Conservation (phyloP, 2,888 invertebrate species). For the Rhingia campestris region DNA sequence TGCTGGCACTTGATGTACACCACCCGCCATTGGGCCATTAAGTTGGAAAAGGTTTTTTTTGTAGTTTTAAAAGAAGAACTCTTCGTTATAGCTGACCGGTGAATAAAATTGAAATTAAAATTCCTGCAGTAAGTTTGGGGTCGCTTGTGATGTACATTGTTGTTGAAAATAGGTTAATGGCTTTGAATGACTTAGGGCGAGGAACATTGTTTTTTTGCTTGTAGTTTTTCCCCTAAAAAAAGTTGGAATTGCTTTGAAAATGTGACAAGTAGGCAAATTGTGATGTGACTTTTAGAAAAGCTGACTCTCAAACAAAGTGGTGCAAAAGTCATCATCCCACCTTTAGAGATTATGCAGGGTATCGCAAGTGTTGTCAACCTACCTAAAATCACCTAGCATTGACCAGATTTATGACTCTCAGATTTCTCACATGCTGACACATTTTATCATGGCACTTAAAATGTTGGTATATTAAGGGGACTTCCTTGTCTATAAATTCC, state of each 20-base stretch:
- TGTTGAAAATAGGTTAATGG: conserved; percentile 42
- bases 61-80: background rate
- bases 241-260: background rate
- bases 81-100: background rate
- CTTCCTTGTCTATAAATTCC: too few relatives aligned
- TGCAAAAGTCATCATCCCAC: too few relatives aligned
- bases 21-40: conserved; percentile 1
- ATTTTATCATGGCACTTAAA: too few relatives aligned
- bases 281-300: background rate
- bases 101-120: conserved; percentile 55
- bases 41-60: conserved; percentile 34
- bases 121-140: conserved; percentile 33
- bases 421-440: too few relatives aligned
- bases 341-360: too few relatives aligned
- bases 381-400: too few relatives aligned
- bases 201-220: background rate
- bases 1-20: background rate
- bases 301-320: too few relatives aligned
- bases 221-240: background rate
- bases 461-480: too few relatives aligned
- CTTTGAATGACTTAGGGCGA: background rate
- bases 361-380: too few relatives aligned
- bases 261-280: background rate
- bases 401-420: too few relatives aligned
- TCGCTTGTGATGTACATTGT: conserved; percentile 20